These are phyloP conservation scores for Colossoma macropomum DNA, from an alignment of 2,113 vertebrate species.

Conservation along the genomic window DNA sequence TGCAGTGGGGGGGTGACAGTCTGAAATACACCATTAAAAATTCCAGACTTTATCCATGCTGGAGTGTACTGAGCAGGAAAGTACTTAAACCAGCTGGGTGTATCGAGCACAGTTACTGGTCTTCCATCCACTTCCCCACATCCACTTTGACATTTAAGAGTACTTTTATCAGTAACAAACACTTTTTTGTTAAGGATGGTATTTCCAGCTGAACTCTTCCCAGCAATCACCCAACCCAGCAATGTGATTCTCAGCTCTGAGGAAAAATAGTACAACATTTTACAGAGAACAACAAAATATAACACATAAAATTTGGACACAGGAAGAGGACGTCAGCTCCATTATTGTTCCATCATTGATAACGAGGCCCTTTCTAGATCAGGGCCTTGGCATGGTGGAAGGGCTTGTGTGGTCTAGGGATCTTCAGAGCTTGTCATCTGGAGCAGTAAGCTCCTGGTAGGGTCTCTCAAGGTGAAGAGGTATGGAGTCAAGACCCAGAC, in stretches of 20 bases:
- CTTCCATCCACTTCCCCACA: neutral
- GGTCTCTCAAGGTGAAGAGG: too few relatives aligned
- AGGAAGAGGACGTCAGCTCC: too few relatives aligned
- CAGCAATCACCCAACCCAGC: neutral
- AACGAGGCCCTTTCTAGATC: too few relatives aligned
- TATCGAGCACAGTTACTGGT: neutral
- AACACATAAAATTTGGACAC: too few relatives aligned
- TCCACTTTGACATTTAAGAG: slow-evolving; percentile 4
- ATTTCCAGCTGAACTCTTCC: neutral
- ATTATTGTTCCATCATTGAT: too few relatives aligned
- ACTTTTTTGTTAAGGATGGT: neutral
- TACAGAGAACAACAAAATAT: neutral
- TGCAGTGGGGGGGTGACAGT: neutral
- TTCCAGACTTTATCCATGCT: neutral
- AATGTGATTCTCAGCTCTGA: neutral
- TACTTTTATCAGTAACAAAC: neutral
- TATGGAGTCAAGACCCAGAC: too few relatives aligned
- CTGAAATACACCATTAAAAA: neutral
- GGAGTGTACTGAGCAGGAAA: neutral
- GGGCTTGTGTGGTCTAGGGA: too few relatives aligned
- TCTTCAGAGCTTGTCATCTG: too few relatives aligned
- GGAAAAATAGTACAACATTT: neutral
- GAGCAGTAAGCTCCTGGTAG: too few relatives aligned
- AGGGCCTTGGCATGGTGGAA: too few relatives aligned
- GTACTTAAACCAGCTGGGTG: neutral